phyloP scores from a whole-genome alignment of 2,797 vertebrate genomes.

The Falco biarmicus region DNA sequence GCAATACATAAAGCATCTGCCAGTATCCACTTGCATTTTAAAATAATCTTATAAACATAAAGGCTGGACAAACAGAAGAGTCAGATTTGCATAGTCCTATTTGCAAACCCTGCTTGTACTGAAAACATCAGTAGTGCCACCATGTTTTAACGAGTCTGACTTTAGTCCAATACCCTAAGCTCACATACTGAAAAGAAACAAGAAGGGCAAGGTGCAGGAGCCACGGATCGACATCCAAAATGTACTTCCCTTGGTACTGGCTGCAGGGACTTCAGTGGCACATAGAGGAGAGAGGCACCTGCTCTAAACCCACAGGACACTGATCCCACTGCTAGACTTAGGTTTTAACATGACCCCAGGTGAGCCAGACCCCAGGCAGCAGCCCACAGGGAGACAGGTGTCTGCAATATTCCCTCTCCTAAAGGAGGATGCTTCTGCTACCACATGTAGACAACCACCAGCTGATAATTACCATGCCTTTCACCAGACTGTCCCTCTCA shows the following conservation, averaged over 20 bases:
- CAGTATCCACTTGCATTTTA: neutral
- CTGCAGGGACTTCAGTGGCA: neutral
- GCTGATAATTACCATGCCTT: neutral
- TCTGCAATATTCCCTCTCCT: neutral
- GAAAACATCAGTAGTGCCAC: neutral
- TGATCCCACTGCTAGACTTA: neutral
- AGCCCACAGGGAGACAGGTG: neutral
- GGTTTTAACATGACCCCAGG: neutral
- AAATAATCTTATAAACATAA: neutral
- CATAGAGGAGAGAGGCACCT: fast-evolving
- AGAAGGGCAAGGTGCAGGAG: neutral
- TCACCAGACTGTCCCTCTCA: neutral
- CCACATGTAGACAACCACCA: neutral
- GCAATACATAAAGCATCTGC: neutral
- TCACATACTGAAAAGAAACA: neutral
- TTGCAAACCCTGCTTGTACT: neutral
- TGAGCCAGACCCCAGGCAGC: neutral
- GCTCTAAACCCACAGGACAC: neutral
- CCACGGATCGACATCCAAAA: neutral
- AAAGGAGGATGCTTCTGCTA: neutral
- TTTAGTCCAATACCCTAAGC: neutral
- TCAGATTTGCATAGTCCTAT: neutral
- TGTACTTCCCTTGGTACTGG: neutral
- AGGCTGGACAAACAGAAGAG: neutral
- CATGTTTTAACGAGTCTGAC: neutral